Conservation (phyloP, 2,888 invertebrate species). For the Metacarcinus magister region DNA sequence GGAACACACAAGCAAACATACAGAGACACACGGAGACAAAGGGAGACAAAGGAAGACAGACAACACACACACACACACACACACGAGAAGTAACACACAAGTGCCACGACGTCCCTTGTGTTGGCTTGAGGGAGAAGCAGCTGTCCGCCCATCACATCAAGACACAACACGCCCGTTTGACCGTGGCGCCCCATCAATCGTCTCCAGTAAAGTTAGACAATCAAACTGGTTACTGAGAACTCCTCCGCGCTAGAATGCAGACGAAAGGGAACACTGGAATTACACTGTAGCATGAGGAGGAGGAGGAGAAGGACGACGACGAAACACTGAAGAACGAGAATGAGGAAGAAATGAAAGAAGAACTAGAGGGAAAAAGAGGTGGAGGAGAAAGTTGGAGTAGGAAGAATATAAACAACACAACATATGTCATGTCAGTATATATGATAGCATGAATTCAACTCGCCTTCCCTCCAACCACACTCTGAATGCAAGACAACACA, state of each 20-base stretch:
- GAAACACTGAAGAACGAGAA: not conserved
- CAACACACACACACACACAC: not conserved
- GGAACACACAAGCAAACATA: not conserved
- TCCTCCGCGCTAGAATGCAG: too few relatives aligned
- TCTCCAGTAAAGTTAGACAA: not conserved
- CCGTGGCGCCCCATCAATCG: not conserved
- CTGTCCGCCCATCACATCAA: not conserved
- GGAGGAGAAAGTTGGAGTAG: not conserved
- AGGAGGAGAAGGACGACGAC: not conserved
- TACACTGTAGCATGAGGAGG: not conserved
- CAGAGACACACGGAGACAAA: not conserved
- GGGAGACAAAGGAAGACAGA: not conserved
- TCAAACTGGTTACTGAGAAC: not conserved
- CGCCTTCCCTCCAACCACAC: too few relatives aligned
- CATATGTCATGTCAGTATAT: not conserved
- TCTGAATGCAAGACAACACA: too few relatives aligned
- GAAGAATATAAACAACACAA: not conserved
- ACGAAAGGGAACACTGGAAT: too few relatives aligned
- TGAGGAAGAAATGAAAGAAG: not conserved
- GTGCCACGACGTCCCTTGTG: not conserved
- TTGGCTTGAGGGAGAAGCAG: too few relatives aligned
- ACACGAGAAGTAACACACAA: not conserved
- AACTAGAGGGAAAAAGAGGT: not conserved
- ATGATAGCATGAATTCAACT: too few relatives aligned
- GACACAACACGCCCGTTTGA: not conserved